Conservation (phyloP, 2,797 vertebrate species). For the Gobio occitaniae region DNA sequence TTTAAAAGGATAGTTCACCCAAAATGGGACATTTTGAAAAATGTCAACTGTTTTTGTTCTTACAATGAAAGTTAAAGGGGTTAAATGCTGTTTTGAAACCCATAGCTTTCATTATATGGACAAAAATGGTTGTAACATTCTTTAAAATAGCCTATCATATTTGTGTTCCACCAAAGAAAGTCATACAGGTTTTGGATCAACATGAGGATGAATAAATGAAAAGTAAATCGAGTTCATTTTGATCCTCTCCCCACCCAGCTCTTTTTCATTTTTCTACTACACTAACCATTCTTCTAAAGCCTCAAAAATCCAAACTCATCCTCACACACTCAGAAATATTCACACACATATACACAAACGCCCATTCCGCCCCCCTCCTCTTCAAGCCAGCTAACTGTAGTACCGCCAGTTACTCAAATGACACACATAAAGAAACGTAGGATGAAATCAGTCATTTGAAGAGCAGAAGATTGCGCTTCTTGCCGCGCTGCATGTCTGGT, state of each 20-base stretch:
- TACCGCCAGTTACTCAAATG: conserved; percentile 20
- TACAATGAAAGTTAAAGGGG: neutral
- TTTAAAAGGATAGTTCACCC: neutral
- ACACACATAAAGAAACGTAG: conserved; percentile 49
- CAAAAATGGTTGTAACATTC: neutral
- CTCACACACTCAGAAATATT: neutral
- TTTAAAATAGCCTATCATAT: too few species aligned
- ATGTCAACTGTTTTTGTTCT: neutral
- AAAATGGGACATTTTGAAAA: neutral
- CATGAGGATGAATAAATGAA: neutral
- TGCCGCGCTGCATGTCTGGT: conserved; percentile 24
- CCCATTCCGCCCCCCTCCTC: neutral
- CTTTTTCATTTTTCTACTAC: neutral
- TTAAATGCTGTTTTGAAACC: neutral
- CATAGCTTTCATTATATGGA: too few species aligned
- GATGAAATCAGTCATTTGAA: conserved; percentile 53
- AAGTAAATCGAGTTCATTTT: neutral
- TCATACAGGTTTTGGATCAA: neutral
- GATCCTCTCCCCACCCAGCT: neutral
- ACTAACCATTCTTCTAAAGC: conserved; percentile 3
- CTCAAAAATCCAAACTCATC: conserved; percentile 7
- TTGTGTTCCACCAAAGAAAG: neutral
- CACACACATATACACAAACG: neutral
- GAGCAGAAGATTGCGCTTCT: conserved; percentile 46
- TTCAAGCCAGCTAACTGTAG: neutral